Base-by-base conservation (phyloP, 2,888 invertebrate genomes). In the Nomada hirtipes region DNA sequence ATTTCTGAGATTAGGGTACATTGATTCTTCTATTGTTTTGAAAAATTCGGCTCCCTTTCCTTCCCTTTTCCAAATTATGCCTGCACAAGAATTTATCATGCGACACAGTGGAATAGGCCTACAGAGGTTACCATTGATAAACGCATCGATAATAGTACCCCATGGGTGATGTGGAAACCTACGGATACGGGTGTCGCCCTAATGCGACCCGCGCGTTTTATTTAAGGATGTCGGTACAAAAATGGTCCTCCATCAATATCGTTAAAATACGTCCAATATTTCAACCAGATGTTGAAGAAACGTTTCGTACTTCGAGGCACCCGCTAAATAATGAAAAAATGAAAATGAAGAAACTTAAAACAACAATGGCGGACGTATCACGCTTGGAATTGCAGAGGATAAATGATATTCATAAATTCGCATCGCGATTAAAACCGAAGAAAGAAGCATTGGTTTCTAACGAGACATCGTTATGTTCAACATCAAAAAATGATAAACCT, bases 161-260 rank as follows among this genome's bases (percentile, higher is more conserved):
- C n/a, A n/a, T n/a, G n/a, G n/a, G n/a, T n/a, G n/a, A n/a, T n/a
- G n/a, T n/a, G n/a, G n/a, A n/a, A n/a, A n/a, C n/a, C n/a, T n/a
- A n/a, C n/a, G n/a, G n/a, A n/a, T n/a, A n/a, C n/a, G n/a, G n/a
- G n/a, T n/a, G n/a, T n/a, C n/a, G n/a, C n/a, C n/a, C n/a, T n/a
- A n/a, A n/a, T n/a, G n/a, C n/a, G n/a, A n/a, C n/a, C n/a, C n/a
- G n/a, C n/a, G n/a, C n/a, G n/a, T n/a, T n/a, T n/a, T 20, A 11
- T 7, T 0, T 13, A 10, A 13, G 0, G 4, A n/a, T 52, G 0
- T 4, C 1, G 60, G 57, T 18, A 7, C 1, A 23, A 53, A 10
- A 1, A 71, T 82, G 2, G 26, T 23, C 0, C 11, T 75, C 10
- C 60, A 63, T 13, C n/a, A 80, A 47, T 82, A 20, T 53, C 68